These are phyloP conservation scores for Ceramica pisi DNA, from an alignment of 2,888 invertebrate species.

Conservation along the genomic window DNA sequence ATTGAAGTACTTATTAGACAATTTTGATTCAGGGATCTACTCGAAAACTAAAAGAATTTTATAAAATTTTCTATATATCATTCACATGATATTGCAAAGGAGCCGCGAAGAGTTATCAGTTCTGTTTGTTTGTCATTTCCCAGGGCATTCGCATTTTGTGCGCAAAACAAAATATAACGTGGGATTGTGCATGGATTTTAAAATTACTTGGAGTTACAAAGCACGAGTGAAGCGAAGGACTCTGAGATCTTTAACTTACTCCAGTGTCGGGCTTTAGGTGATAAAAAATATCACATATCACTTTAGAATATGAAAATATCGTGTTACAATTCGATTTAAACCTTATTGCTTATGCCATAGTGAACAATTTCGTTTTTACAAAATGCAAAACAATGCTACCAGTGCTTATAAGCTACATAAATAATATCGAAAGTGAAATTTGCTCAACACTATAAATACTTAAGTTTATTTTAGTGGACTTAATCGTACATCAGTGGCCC, in stretches of 20 bases:
- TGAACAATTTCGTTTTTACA: constrained; percentile 82
- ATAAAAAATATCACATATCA: constrained; percentile 87
- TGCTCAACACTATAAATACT: constrained; percentile 76
- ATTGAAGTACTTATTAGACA: constrained; percentile 62
- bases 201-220: constrained; percentile 43
- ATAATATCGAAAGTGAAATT: constrained; percentile 79
- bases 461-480: constrained; percentile 72
- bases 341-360: constrained; percentile 81
- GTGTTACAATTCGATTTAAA: constrained; percentile 75
- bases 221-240: constrained; percentile 55
- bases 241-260: constrained; percentile 69
- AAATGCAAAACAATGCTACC: constrained; percentile 83
- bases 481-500: constrained; percentile 54
- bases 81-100: constrained; percentile 71
- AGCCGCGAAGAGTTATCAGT: constrained; percentile 63
- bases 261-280: constrained; percentile 74
- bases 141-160: constrained; percentile 57
- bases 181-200: constrained; percentile 43
- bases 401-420: constrained; percentile 85
- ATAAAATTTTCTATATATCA: constrained; percentile 9
- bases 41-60: constrained; percentile 39
- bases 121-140: constrained; percentile 53
- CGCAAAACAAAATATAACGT: constrained; percentile 60
- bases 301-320: constrained; percentile 88
- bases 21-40: constrained; percentile 54